A percentile compares a stretch with the other conserved stretches of the same genome.
Evolutionary conservation across 1,140 invertebrate genomes (phyloP).

Genomic region (Drosophila parvula): DNA sequence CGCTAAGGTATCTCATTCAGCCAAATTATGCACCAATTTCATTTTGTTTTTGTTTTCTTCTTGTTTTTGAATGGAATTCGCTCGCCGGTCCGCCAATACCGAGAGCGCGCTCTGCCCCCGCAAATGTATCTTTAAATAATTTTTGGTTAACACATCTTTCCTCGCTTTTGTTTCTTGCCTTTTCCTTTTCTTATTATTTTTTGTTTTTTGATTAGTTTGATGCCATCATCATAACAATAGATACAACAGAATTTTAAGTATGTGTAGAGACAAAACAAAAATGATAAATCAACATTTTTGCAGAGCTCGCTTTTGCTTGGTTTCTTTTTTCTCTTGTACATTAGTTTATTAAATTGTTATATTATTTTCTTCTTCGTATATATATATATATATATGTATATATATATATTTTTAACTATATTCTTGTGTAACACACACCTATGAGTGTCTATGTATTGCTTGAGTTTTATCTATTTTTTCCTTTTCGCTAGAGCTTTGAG

Average conservation of each 20-base stretch:
- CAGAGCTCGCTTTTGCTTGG: conserved; percentile 43
- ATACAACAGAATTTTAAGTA: conserved; percentile 57
- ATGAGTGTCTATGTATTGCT: conserved; percentile 81
- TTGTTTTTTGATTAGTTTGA: conserved; percentile 57
- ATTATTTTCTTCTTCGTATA: conserved; percentile 49
- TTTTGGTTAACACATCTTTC: conserved; percentile 49
- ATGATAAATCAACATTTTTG: conserved; percentile 48
- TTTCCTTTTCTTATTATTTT: background rate
- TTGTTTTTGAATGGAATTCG: conserved; percentile 27
- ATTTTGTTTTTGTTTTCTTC: conserved; percentile 3
- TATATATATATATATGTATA: conserved; percentile 71
- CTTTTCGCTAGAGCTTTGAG: conserved; percentile 46
- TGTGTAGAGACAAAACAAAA: conserved; percentile 46
- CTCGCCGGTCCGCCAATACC: conserved; percentile 8
- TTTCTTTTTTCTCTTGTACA: conserved; percentile 34
- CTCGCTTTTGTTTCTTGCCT: conserved; percentile 4
- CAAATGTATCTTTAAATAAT: conserved; percentile 54
- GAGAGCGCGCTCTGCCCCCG: conserved; percentile 11
- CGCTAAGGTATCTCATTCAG: conserved; percentile 41
- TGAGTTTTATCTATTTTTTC: conserved; percentile 69
- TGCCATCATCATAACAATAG: conserved; percentile 59
- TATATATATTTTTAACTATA: conserved; percentile 78
- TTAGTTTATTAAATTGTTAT: conserved; percentile 50
- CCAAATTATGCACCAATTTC: conserved; percentile 75
- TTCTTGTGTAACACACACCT: conserved; percentile 77